These are phyloP conservation scores for Trachymyrmex septentrionalis DNA, from an alignment of 1,140 invertebrate species.

Conservation along the genomic window DNA sequence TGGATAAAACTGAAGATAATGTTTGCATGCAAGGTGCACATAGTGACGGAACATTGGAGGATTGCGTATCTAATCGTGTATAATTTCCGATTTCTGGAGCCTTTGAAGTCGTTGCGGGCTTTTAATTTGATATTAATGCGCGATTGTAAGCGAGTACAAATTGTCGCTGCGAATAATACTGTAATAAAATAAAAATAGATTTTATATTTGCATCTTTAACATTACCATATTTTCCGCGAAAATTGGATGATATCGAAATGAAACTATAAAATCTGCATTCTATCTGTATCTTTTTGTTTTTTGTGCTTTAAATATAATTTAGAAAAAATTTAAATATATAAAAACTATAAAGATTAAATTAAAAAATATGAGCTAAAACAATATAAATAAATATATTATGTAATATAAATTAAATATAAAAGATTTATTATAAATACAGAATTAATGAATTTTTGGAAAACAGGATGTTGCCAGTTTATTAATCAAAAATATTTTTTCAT, in stretches of 20 bases:
- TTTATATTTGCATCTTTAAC: constrained; percentile 12
- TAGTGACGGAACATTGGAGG: neutral
- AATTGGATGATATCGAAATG: neutral
- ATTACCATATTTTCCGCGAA: neutral
- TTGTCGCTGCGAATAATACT: no score
- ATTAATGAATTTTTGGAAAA: neutral
- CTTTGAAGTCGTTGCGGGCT: neutral
- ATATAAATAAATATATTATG: no score
- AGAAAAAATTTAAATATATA: no score
- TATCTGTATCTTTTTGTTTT: no score
- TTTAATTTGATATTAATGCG: neutral
- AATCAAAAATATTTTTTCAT: no score
- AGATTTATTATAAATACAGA: neutral
- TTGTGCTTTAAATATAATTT: no score
- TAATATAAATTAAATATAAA: neutral
- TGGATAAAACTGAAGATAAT: constrained; percentile 39
- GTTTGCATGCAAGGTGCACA: constrained; percentile 41
- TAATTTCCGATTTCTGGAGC: constrained; percentile 16
- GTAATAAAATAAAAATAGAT: neutral
- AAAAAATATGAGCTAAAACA: no score
- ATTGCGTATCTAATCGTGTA: constrained; percentile 20
- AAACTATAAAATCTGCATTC: no score
- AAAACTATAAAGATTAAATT: no score
- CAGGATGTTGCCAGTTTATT: neutral
- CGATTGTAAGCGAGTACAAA: neutral